Percentiles rank a stretch among this genome's conserved stretches.
Conservation (phyloP, 2,888 invertebrate genomes). For the Ditula angustiorana region DNA sequence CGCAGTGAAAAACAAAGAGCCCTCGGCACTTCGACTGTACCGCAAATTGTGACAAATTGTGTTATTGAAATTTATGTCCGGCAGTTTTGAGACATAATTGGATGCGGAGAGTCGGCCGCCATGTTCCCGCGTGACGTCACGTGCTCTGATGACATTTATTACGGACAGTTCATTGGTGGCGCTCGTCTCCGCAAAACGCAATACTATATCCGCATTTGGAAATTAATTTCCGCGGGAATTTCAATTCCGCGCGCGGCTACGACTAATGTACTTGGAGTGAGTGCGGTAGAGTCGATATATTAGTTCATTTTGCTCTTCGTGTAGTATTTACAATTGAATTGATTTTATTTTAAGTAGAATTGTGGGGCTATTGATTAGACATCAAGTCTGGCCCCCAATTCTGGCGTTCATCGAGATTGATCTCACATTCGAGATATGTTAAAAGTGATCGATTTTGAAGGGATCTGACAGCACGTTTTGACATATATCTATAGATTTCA, state of each 20-base stretch:
- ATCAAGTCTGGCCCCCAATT: too few relatives aligned
- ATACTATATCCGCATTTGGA: conserved; percentile 63
- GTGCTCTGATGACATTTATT: conserved; percentile 79
- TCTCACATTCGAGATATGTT: too few relatives aligned
- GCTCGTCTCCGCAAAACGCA: conserved; percentile 61
- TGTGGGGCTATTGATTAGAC: not conserved
- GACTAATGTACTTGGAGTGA: conserved; percentile 40
- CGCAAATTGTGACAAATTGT: conserved; percentile 79
- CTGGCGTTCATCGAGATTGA: too few relatives aligned
- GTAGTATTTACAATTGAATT: not conserved
- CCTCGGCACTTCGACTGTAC: conserved; percentile 56
- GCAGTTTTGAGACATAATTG: conserved; percentile 80
- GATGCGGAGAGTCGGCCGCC: conserved; percentile 71
- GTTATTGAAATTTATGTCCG: conserved; percentile 81
- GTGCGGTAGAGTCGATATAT: not conserved
- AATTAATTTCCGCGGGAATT: conserved; percentile 73
- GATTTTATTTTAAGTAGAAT: not conserved
- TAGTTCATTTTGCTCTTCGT: not conserved
- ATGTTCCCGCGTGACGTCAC: conserved; percentile 74
- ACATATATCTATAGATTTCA: too few relatives aligned
- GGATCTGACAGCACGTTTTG: too few relatives aligned
- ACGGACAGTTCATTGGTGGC: conserved; percentile 76
- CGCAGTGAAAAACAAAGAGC: conserved; percentile 66
- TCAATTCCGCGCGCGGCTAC: conserved; percentile 48
- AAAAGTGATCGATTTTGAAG: too few relatives aligned